A percentile compares a stretch with the other conserved stretches of the same genome.
Conservation (phyloP, 1,140 invertebrate species). For the Drosophila seguyi region DNA sequence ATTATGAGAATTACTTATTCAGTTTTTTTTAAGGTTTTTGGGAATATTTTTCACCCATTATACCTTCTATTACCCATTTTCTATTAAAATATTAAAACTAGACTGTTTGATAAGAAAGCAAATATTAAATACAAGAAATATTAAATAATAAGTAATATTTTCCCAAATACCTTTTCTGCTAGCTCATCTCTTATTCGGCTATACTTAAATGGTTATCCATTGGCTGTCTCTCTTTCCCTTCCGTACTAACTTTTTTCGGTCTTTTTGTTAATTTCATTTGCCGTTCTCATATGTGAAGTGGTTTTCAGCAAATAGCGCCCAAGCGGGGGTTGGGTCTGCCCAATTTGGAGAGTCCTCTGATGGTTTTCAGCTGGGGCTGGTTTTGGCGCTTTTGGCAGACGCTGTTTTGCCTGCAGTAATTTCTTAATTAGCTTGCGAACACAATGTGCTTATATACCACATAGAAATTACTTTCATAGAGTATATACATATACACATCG, state of each 20-base stretch:
- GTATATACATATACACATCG: neutral
- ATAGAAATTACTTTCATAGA: constrained; percentile 24
- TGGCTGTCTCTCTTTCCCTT: neutral
- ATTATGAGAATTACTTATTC: too few relatives aligned
- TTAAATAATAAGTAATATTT: neutral
- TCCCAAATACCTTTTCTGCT: neutral
- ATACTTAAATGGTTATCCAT: neutral
- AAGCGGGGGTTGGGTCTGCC: constrained; percentile 6
- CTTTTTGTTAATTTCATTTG: constrained; percentile 75
- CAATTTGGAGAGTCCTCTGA: constrained; percentile 33
- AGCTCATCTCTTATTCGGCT: constrained; percentile 10
- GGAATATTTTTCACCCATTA: neutral
- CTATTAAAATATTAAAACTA: neutral
- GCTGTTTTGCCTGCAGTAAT: constrained; percentile 81
- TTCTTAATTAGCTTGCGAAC: constrained; percentile 83
- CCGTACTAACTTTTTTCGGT: constrained; percentile 17
- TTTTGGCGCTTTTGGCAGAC: too few relatives aligned
- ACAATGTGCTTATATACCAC: constrained; percentile 78
- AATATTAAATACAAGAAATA: neutral
- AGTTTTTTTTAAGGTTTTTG: neutral
- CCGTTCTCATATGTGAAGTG: constrained; percentile 70
- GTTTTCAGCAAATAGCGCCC: constrained; percentile 66
- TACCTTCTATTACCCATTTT: neutral
- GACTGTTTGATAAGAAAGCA: neutral
- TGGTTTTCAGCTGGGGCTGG: constrained; percentile 7